These are phyloP conservation scores for Rhynchomys soricoides DNA, from an alignment of 2,113 vertebrate species.

Conservation along the genomic window DNA sequence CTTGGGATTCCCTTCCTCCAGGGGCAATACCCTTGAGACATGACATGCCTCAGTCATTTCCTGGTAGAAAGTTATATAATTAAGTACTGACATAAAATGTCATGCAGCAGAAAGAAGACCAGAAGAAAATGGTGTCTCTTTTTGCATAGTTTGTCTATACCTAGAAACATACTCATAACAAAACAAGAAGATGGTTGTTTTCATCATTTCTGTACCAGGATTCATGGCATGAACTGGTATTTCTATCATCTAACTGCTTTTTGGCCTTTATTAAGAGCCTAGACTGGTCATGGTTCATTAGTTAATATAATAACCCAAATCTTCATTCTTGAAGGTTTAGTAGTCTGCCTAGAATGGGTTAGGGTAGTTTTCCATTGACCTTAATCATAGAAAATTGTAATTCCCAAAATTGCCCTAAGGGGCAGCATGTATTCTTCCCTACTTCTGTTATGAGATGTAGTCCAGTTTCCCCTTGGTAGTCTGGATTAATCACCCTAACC, in stretches of 20 bases:
- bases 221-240: not conserved
- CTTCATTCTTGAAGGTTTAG: not conserved
- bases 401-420: not conserved
- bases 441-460: not conserved
- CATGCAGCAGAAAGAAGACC: not conserved
- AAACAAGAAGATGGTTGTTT: not conserved
- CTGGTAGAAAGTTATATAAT: not conserved
- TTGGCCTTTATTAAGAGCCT: not conserved
- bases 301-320: not conserved
- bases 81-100: not conserved
- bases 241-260: not conserved
- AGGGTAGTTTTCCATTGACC: not conserved
- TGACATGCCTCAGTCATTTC: not conserved
- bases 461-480: not conserved
- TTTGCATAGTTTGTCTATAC: not conserved
- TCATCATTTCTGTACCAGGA: not conserved
- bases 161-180: not conserved
- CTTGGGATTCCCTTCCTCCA: not conserved
- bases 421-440: not conserved
- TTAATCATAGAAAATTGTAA: not conserved
- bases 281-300: not conserved
- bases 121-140: no score
- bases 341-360: not conserved
- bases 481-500: not conserved
- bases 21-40: not conserved